phyloP scores from a whole-genome alignment of 37 sponge, comb jelly and placozoan species.

The Crambe crambe region DNA sequence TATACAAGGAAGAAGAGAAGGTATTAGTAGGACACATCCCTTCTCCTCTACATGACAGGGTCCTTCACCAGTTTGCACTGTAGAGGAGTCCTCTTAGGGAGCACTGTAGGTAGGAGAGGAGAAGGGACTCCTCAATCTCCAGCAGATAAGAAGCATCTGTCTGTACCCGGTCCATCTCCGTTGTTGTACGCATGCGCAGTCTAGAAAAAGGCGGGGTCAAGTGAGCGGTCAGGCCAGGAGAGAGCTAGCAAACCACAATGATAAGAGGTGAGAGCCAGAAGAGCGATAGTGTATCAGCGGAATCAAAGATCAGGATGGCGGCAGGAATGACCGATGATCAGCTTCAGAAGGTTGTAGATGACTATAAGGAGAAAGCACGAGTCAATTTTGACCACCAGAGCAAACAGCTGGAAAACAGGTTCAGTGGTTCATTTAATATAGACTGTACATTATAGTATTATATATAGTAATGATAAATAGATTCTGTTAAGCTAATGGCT shows the following conservation, averaged over 20 bases:
- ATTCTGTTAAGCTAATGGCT: too few relatives aligned
- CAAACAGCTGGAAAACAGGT: conserved; percentile 4
- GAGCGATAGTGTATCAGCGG: too few relatives aligned
- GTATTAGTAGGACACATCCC: neutral
- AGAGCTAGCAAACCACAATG: too few relatives aligned
- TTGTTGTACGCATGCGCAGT: neutral
- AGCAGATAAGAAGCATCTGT: conserved; percentile 7
- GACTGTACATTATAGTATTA: too few relatives aligned
- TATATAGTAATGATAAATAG: too few relatives aligned
- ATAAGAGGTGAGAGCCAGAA: too few relatives aligned
- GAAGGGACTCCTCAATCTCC: conserved; percentile 30
- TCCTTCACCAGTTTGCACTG: conserved; percentile 74
- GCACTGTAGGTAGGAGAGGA: conserved; percentile 58
- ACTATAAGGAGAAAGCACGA: conserved; percentile 26
- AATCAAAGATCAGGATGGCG: neutral
- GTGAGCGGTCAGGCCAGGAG: too few relatives aligned
- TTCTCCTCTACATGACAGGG: too few relatives aligned
- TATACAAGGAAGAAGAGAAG: neutral
- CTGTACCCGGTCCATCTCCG: neutral
- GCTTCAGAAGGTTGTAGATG: conserved; percentile 36
- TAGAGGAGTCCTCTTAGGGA: conserved; percentile 55
- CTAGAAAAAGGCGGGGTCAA: too few relatives aligned
- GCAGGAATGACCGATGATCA: conserved; percentile 50
- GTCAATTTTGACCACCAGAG: neutral
- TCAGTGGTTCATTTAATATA: too few relatives aligned